phyloP scores from a whole-genome alignment of 2,888 invertebrate genomes.

The Epirrita christyi region DNA sequence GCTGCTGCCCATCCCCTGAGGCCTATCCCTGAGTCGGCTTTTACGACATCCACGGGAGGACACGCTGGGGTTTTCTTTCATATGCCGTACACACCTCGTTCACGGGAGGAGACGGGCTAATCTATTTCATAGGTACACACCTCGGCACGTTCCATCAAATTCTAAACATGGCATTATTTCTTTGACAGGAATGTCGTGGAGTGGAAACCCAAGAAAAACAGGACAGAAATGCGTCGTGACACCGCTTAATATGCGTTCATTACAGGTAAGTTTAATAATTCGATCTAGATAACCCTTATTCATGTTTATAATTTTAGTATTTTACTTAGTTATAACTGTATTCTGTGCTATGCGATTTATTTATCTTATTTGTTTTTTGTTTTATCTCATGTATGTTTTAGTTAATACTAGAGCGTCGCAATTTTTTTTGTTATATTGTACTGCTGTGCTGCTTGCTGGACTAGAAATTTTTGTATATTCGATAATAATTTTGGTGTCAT shows the following conservation, averaged over 20 bases:
- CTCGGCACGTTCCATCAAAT: no score
- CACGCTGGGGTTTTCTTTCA: no score
- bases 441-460: conserved; percentile 49
- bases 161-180: neutral
- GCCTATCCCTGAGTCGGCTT: no score
- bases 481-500: neutral
- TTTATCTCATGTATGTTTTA: neutral
- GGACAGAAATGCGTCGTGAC: neutral
- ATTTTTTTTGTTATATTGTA: conserved; percentile 31
- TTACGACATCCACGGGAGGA: no score
- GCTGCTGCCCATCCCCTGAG: no score
- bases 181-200: conserved; percentile 3
- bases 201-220: neutral
- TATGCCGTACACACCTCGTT: no score
- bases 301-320: neutral
- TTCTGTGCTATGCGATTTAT: conserved; percentile 20
- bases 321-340: neutral
- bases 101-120: no score
- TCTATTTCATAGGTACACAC: no score
- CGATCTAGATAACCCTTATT: neutral
- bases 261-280: conserved; percentile 7
- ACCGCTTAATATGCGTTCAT: neutral
- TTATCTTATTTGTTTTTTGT: conserved; percentile 15
- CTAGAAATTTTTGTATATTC: conserved; percentile 18
- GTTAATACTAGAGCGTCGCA: conserved; percentile 31